phyloP scores from a whole-genome alignment of 2,797 vertebrate species.

The Neosilurus hyrtlii region DNA sequence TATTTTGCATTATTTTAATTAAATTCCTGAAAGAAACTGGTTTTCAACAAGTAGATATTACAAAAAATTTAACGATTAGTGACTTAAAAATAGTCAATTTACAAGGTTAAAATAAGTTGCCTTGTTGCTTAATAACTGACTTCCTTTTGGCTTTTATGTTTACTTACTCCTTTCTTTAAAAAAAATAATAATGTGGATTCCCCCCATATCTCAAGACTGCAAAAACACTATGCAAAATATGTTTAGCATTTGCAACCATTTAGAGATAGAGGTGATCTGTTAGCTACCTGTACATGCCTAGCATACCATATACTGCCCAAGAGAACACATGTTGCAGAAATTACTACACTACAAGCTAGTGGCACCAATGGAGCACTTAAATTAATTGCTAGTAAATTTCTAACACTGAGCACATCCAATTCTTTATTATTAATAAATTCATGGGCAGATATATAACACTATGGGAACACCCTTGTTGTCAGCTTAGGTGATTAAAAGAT shows the following conservation, averaged over 20 bases:
- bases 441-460: neutral
- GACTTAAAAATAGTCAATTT: too few species aligned
- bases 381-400: neutral
- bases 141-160: neutral
- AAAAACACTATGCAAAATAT: neutral
- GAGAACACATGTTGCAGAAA: slow-evolving; percentile 17
- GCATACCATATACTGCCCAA: slow-evolving; percentile 7
- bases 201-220: neutral
- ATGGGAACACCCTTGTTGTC: slow-evolving; percentile 4
- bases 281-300: slow-evolving; percentile 19
- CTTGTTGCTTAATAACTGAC: neutral
- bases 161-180: neutral
- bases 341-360: slow-evolving; percentile 4
- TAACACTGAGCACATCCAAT: neutral
- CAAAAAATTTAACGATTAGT: too few species aligned
- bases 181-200: neutral
- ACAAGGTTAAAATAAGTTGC: neutral
- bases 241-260: neutral
- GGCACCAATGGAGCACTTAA: neutral
- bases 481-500: neutral
- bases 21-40: neutral
- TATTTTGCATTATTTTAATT: neutral
- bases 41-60: too few species aligned
- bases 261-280: slow-evolving; percentile 13
- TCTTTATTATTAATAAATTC: neutral